A percentile compares a stretch with the other conserved stretches of the same genome.
These are phyloP conservation scores for Tinamus major DNA, from an alignment of 2,797 vertebrate species.

Conservation along the genomic window DNA sequence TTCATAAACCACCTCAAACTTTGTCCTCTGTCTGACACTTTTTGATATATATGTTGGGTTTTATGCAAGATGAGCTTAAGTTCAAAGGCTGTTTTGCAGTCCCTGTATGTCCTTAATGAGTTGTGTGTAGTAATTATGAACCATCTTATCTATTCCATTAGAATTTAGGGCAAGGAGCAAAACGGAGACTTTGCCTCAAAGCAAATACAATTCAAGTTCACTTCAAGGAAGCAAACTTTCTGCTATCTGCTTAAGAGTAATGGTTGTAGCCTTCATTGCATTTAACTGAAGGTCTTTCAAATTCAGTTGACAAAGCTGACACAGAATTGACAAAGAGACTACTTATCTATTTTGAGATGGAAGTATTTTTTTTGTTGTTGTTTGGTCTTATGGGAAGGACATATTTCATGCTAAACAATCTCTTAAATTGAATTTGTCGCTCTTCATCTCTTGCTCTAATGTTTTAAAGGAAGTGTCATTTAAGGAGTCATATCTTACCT, in stretches of 20 bases:
- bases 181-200: neutral
- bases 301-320: constrained; percentile 41
- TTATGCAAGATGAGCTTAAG: neutral
- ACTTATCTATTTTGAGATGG: constrained; percentile 16
- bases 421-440: constrained; percentile 48
- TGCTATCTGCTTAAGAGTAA: constrained; percentile 36
- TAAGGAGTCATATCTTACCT: constrained; percentile 57
- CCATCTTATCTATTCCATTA: neutral
- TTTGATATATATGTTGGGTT: neutral
- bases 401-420: constrained; percentile 37
- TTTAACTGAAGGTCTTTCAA: constrained; percentile 31
- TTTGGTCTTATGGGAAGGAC: neutral
- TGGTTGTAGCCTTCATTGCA: neutral
- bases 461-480: constrained; percentile 65
- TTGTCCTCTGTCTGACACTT: neutral
- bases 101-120: neutral
- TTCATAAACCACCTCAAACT: neutral
- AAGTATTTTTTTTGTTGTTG: neutral
- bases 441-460: constrained; percentile 46
- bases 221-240: constrained; percentile 37
- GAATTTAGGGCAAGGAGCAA: neutral
- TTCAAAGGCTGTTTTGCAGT: neutral
- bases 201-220: neutral
- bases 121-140: neutral
- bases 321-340: constrained; percentile 2